Evolutionary conservation across 2,888 invertebrate species (phyloP), one percentile per base, ranked within the genome.

Genomic region (Coleophora deauratella): DNA sequence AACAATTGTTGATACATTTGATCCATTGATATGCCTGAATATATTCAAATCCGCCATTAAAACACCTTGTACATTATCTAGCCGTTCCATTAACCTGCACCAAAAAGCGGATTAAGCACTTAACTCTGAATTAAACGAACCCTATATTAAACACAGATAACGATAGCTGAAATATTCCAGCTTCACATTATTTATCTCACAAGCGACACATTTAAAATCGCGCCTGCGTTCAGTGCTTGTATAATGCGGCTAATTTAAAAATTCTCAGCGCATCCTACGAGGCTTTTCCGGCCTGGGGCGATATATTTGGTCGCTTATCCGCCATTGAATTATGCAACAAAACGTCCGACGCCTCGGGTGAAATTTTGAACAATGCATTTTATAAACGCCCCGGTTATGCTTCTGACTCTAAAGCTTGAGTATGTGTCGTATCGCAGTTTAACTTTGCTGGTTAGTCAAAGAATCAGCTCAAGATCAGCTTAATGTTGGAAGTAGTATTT

Each of bases 291-390:
- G 57, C 62, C 60, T 55, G 57, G 59, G 49, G 54, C 55, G 59
- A 62, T 62, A 65, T 66, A 62, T 62, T 62, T 60, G 59, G 32
- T 53, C 65, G 52, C 55, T 58, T 56, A 57, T 38, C 44, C 54
- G 52, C 66, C 67, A 64, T 67, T 72, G 70, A 68, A 69, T 68
- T 66, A 69, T 67, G 66, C 61, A 70, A 65, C 63, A 66, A 65
- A 62, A 65, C 58, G 49, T 34, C 40, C 56, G 56, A 48, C 55
- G 59, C 57, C 47, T 59, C 45, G 60, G 54, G 66, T 66, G 62
- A 60, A 62, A 66, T 62, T 65, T 71, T 66, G 62, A 67, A 57
- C 59, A 61, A 58, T 53, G 54, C 51, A 40, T 46, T 44, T 43
- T 40, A 46, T 47, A 49, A 45, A 57, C 59, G 37, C 41, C 41